Evolutionary conservation across 2,113 vertebrate genomes (phyloP), one percentile per base, ranked within the genome.

Genomic region (Lipophrys pholis): DNA sequence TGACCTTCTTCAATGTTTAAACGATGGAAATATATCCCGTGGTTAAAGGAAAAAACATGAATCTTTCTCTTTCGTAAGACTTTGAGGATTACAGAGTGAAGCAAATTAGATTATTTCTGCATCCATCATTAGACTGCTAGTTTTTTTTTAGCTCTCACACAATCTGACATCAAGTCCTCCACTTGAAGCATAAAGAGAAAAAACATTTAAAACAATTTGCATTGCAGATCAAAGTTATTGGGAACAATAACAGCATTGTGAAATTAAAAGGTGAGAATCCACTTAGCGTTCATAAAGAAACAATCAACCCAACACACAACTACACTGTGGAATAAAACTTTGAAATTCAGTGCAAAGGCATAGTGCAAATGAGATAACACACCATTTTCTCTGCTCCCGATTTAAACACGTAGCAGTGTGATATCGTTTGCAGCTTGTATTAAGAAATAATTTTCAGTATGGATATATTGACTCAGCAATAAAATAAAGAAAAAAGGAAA

Each of bases 1-100:
- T 70, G 67, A 80, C 56, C 76, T 81, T 66, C 2, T 30, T 30
- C 21, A 55, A 60, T 15, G 51, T 49, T 73, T 82, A 42, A 71
- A 48, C 15, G 1, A 55, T 55, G 36, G 16, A 1, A 5, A 43
- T 43, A 11, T 3, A 46, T 49, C 76, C 39, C 40, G 4, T 30
- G 21, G 21, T 30, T 30, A 2, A 4, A 30, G 21, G 21, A 4
- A 30, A 30, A 30, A 30, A 30, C 21, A 2, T 30, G 21, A 2
- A 30, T 30, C 2, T 30, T 30, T 30, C 21, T 30, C 21, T 30
- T 30, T 30, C 4, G 21, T 30, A 30, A 30, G 2, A 30, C 21
- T 30, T 30, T 30, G 21, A 30, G 21, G 21, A 30, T 30, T 30
- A 51, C 35, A 42, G 38, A 42, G 54, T 48, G 10, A 71, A 54